A percentile compares a stretch with the other conserved stretches of the same genome.
Evolutionary conservation across 2,888 invertebrate genomes (phyloP).

Genomic region (Drosophila eohydei): DNA sequence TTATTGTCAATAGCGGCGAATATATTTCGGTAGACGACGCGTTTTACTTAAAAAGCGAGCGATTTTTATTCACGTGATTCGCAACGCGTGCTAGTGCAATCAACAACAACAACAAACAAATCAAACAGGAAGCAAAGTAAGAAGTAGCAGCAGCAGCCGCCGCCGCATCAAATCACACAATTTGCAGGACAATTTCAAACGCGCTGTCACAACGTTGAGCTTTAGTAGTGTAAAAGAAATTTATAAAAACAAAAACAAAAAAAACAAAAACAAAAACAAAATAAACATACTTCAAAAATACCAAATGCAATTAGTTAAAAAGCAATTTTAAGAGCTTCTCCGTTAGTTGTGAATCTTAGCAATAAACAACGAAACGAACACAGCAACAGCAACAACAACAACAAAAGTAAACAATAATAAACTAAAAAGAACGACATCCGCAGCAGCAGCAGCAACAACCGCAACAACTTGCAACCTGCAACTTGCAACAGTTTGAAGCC

Average conservation of each 20-base stretch:
- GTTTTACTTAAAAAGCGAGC: conserved; percentile 50
- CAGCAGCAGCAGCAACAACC: conserved; percentile 4
- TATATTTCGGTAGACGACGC: conserved; percentile 41
- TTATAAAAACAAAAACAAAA: conserved; percentile 24
- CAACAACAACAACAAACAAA: conserved; percentile 41
- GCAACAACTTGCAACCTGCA: conserved; percentile 7
- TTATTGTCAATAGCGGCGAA: conserved; percentile 57
- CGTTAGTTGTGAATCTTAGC: conserved; percentile 80
- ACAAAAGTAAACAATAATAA: conserved; percentile 7
- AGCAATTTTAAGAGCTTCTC: conserved; percentile 81
- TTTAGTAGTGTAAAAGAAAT: conserved; percentile 76
- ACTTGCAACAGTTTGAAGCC: conserved; percentile 11
- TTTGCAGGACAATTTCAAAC: conserved; percentile 53
- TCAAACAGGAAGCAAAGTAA: conserved; percentile 28
- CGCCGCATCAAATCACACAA: conserved; percentile 23
- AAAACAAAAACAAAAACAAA: conserved; percentile 5
- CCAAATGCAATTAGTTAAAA: conserved; percentile 52
- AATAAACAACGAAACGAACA: conserved; percentile 47
- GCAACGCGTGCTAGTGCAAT: conserved; percentile 83
- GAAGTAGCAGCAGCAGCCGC: conserved; percentile 12
- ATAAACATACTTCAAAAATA: conserved; percentile 15
- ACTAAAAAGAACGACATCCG: conserved; percentile 15
- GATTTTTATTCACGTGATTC: conserved; percentile 67
- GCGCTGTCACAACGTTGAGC: conserved; percentile 78
- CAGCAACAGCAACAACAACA: conserved; percentile 6